Percentiles rank a stretch among this genome's conserved stretches.
Conservation (phyloP, 2,113 vertebrate genomes). For the Hydropotes inermis region DNA sequence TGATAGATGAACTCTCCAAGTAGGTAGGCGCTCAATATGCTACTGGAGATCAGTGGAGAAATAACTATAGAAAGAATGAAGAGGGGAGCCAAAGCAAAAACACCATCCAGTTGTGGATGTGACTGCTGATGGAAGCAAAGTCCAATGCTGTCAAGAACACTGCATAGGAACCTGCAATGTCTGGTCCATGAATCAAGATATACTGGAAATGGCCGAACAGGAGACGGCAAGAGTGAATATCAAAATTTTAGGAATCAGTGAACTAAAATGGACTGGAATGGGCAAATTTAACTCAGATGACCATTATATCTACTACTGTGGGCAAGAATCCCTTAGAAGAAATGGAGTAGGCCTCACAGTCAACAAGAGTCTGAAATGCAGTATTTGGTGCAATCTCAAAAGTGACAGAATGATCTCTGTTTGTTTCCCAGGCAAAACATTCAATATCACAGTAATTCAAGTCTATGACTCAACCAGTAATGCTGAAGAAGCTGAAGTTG, state of each 20-base stretch:
- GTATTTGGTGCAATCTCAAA: neutral
- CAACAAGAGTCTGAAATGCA: neutral
- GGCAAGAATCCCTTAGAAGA: neutral
- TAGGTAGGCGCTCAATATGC: rapidly evolving
- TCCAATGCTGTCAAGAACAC: neutral
- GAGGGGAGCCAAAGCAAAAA: neutral
- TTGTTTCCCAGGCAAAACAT: neutral
- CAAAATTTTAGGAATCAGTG: neutral
- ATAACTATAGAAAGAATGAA: neutral
- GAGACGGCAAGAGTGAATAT: neutral
- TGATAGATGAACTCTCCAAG: neutral
- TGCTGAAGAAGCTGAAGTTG: neutral
- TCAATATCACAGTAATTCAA: neutral
- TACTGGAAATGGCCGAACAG: neutral
- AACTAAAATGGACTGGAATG: neutral
- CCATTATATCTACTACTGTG: neutral
- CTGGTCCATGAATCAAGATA: neutral
- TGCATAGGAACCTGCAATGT: neutral
- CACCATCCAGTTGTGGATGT: neutral
- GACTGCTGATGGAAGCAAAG: neutral
- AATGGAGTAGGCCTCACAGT: neutral
- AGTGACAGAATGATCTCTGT: neutral
- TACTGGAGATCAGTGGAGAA: neutral
- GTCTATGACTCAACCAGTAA: neutral
- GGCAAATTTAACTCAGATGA: neutral